phyloP scores from a whole-genome alignment of 2,888 invertebrate species.

The Mechanitis messenoides region DNA sequence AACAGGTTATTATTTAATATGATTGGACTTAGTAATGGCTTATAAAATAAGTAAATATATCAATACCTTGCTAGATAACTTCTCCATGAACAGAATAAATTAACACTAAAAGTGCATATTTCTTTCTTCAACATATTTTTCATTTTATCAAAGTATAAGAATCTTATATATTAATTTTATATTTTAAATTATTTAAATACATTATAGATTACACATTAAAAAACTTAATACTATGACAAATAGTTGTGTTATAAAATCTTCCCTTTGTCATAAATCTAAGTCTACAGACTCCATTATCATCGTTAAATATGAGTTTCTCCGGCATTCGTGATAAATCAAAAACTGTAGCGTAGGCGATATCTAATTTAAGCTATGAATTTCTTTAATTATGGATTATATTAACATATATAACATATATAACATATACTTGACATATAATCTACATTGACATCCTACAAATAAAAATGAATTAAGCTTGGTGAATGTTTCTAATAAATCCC shows the following conservation, averaged over 20 bases:
- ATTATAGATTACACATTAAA: background rate
- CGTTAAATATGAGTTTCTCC: background rate
- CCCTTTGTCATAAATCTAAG: constrained; percentile 4
- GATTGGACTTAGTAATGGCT: too few species aligned
- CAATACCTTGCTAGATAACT: too few species aligned
- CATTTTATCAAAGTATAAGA: too few species aligned
- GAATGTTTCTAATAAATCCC: too few species aligned
- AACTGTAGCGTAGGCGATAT: background rate
- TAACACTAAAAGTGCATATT: too few species aligned
- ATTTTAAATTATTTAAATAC: too few species aligned
- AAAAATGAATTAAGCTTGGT: too few species aligned
- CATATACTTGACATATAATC: background rate
- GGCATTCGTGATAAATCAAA: background rate
- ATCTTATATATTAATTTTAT: too few species aligned
- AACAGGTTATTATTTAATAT: constrained; percentile 9
- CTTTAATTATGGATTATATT: background rate
- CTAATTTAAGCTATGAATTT: background rate
- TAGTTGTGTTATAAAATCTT: background rate
- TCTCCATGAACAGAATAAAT: too few species aligned
- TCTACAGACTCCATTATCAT: background rate
- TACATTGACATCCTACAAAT: background rate
- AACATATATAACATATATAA: background rate
- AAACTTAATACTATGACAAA: background rate
- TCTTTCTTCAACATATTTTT: too few species aligned
- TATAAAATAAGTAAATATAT: too few species aligned